A percentile compares a stretch with the other conserved stretches of the same genome.
Conservation (phyloP, 2,797 vertebrate genomes). For the Cygnus olor region DNA sequence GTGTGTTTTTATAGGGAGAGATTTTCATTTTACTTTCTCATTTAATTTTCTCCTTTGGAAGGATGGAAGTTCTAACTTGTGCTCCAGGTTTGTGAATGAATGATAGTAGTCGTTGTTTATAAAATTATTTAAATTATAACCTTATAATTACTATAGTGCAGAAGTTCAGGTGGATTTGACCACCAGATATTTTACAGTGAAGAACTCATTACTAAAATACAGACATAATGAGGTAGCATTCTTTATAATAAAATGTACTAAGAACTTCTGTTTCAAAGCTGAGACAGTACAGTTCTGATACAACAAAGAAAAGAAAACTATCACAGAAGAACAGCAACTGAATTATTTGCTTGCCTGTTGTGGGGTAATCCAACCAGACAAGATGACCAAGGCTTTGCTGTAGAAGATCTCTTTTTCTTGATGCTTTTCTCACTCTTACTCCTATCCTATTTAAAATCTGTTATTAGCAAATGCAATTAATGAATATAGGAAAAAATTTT, state of each 20-base stretch:
- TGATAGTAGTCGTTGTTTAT: not conserved
- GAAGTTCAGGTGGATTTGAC: not conserved
- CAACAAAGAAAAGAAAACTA: no score
- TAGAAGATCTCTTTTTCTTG: not conserved
- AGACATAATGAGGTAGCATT: not conserved
- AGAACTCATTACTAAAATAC: not conserved
- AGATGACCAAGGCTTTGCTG: not conserved
- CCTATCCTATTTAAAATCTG: not conserved
- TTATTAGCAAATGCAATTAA: not conserved
- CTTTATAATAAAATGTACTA: not conserved
- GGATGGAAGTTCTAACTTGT: not conserved
- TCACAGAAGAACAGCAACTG: no score
- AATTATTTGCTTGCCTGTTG: no score
- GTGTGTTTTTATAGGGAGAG: not conserved
- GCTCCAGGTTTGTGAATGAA: not conserved
- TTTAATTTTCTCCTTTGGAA: not conserved
- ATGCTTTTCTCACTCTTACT: not conserved
- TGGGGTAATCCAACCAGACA: not conserved
- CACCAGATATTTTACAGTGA: not conserved
- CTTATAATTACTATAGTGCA: not conserved
- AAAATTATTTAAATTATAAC: not conserved
- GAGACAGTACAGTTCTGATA: no score
- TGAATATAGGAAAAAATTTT: not conserved
- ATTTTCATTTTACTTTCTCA: not conserved
- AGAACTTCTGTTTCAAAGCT: not conserved